Conservation (phyloP, 2,888 invertebrate genomes). For the Colostygia pectinataria region DNA sequence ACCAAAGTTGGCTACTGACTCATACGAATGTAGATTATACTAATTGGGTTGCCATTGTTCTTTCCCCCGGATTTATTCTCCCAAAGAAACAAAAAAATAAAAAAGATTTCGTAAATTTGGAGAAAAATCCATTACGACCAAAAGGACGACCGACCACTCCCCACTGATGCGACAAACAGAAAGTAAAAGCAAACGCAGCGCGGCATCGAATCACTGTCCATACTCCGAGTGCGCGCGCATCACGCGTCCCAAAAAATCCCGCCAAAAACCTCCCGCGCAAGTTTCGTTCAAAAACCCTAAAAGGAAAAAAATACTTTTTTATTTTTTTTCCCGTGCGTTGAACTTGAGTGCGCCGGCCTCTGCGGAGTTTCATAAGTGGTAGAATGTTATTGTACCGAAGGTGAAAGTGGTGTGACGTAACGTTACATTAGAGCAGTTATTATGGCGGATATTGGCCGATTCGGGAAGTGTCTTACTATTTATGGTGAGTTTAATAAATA, state of each 20-base stretch:
- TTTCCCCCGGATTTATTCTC: too few relatives aligned
- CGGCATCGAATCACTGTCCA: slow-evolving; percentile 64
- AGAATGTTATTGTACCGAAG: slow-evolving; percentile 64
- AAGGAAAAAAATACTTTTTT: slow-evolving; percentile 24
- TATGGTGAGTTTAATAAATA: slow-evolving; percentile 59
- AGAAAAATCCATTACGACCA: slow-evolving; percentile 10
- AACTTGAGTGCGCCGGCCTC: slow-evolving; percentile 68
- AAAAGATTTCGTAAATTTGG: slow-evolving; percentile 8
- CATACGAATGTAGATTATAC: too few relatives aligned
- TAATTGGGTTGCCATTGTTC: too few relatives aligned
- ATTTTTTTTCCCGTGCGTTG: slow-evolving; percentile 58
- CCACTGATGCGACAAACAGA: slow-evolving; percentile 67
- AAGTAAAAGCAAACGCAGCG: slow-evolving; percentile 74
- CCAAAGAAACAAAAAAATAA: not conserved
- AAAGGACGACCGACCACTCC: slow-evolving; percentile 49
- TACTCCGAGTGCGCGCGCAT: slow-evolving; percentile 69
- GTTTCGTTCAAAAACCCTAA: slow-evolving; percentile 28
- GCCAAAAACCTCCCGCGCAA: slow-evolving; percentile 52
- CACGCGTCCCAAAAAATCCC: slow-evolving; percentile 64
- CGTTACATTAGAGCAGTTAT: slow-evolving; percentile 68
- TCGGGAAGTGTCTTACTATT: slow-evolving; percentile 69
- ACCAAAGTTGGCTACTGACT: too few relatives aligned
- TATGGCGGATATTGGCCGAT: slow-evolving; percentile 71
- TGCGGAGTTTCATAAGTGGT: slow-evolving; percentile 63
- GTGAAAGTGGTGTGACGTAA: slow-evolving; percentile 80